A percentile compares a stretch with the other conserved stretches of the same genome.
Conservation (phyloP, 2,888 invertebrate species). For the Palloptera scutellata region DNA sequence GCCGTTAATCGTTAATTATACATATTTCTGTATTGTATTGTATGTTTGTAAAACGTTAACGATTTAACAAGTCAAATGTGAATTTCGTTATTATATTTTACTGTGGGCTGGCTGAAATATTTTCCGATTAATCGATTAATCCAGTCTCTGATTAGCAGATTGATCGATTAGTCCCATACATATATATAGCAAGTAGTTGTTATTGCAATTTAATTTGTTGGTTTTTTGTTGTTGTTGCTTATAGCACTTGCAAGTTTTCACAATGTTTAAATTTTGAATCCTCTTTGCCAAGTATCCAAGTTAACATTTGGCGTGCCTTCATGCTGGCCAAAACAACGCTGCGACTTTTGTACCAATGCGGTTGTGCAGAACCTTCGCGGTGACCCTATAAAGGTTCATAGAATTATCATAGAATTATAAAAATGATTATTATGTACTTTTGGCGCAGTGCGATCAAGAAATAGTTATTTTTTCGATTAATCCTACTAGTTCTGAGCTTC, state of each 20-base stretch:
- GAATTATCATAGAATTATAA: background rate
- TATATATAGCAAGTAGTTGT: too few species aligned
- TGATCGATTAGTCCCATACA: too few species aligned
- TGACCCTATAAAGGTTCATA: slow-evolving; percentile 53
- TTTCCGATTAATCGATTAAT: too few species aligned
- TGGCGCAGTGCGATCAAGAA: too few species aligned
- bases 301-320: slow-evolving; percentile 90
- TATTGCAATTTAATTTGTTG: too few species aligned
- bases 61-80: background rate
- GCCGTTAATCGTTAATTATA: slow-evolving; percentile 1
- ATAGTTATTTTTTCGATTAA: too few species aligned
- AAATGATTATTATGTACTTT: too few species aligned
- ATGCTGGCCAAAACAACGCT: slow-evolving; percentile 87
- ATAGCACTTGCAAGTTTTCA: slow-evolving; percentile 87
- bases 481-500: too few species aligned
- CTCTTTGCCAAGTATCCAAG: slow-evolving; percentile 90
- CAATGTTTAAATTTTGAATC: slow-evolving; percentile 92
- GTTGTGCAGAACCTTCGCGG: slow-evolving; percentile 65
- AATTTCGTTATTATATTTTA: background rate
- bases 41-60: background rate
- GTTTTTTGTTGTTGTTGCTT: slow-evolving; percentile 58
- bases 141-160: too few species aligned
- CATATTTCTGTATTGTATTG: background rate
- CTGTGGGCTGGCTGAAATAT: too few species aligned
- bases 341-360: slow-evolving; percentile 85